phyloP scores from a whole-genome alignment of 2,113 vertebrate species.

The Elaphurus davidianus region DNA sequence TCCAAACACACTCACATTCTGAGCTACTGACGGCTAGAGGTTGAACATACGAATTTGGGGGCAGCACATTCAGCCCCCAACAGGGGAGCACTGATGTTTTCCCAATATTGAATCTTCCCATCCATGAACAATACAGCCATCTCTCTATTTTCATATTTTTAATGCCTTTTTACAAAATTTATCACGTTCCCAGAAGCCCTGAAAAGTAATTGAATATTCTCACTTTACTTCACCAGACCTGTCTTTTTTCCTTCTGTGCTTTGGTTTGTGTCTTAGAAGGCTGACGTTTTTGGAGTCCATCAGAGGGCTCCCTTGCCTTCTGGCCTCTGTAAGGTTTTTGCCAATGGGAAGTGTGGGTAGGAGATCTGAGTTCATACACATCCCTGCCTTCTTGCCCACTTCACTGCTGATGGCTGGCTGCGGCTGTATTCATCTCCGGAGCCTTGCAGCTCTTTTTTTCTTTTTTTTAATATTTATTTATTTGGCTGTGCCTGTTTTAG shows the following conservation, averaged over 20 bases:
- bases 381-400: background rate
- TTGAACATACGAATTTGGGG: background rate
- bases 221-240: background rate
- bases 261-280: background rate
- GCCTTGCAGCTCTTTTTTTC: background rate
- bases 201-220: background rate
- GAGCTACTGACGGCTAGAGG: background rate
- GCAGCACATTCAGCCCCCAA: background rate
- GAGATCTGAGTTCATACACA: background rate
- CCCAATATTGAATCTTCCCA: background rate
- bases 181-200: background rate
- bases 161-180: background rate
- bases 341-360: background rate
- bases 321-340: background rate
- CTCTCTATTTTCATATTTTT: background rate
- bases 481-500: background rate
- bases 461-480: background rate
- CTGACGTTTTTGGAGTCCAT: background rate
- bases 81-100: background rate
- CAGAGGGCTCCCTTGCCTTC: background rate
- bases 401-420: background rate
- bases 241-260: background rate
- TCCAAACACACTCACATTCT: background rate
- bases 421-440: background rate
- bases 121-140: background rate